A percentile compares a stretch with the other conserved stretches of the same genome.
These are phyloP conservation scores for Centropristis striata DNA, from an alignment of 2,113 vertebrate species.

Conservation along the genomic window DNA sequence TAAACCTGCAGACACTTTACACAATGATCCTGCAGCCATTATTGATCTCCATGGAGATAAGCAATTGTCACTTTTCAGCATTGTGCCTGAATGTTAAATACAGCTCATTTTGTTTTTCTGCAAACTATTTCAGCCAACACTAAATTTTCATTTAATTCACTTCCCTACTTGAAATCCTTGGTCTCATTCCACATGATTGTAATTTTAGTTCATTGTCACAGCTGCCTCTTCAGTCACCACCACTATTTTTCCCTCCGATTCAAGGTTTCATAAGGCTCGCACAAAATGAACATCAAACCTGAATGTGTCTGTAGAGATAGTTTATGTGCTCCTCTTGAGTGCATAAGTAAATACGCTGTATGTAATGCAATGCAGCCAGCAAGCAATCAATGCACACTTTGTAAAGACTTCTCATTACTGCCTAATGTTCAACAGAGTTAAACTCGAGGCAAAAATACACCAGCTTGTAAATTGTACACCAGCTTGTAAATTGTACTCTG, in stretches of 20 bases:
- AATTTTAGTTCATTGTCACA: conserved; percentile 82
- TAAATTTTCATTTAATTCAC: conserved; percentile 92
- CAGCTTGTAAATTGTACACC: conserved; percentile 31
- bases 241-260: conserved; percentile 9
- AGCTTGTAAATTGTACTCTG: conserved; percentile 15
- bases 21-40: conserved; percentile 99
- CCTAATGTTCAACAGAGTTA: conserved; percentile 37
- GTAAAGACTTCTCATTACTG: conserved; percentile 10
- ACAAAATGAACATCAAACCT: conserved; percentile 56
- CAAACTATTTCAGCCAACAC: conserved; percentile 93
- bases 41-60: conserved; percentile 99
- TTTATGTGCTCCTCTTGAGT: conserved; percentile 17
- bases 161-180: conserved; percentile 92
- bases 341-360: conserved; percentile 29
- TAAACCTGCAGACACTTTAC: conserved; percentile 99
- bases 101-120: conserved; percentile 93
- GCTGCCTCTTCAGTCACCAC: conserved; percentile 48
- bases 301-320: conserved; percentile 36
- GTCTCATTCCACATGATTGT: conserved; percentile 92
- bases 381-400: conserved; percentile 38
- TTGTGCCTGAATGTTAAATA: conserved; percentile 99
- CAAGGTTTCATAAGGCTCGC: conserved; percentile 35
- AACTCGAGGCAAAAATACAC: conserved; percentile 48
- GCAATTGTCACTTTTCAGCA: conserved; percentile 99
- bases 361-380: conserved; percentile 21